Base-by-base conservation (phyloP, 2,888 invertebrate species). In the Phasia obesa region DNA sequence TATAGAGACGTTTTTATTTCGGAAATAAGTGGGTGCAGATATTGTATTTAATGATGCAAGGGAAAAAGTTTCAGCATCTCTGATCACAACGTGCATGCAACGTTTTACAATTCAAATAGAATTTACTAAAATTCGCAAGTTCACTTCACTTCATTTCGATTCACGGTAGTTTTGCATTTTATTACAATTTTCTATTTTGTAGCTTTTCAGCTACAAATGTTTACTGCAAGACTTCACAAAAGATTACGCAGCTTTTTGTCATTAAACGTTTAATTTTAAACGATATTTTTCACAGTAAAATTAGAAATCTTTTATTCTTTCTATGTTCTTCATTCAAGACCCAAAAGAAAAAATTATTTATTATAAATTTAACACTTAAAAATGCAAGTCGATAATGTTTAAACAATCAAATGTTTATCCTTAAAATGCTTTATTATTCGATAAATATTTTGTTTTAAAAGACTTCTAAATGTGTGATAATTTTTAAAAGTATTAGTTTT, bases 101-200 rank as follows among this genome's bases (percentile, higher is more conserved):
- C 19, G n/a, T 60, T 69, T 76, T 76, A 27, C 59, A 53, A 55
- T 60, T 42, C 27, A 71, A 64, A 62, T 69, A 27, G 25, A 64
- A 69, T 74, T 69, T 76, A 73, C 73, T 44, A 57, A 64, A 71
- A 44, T 42, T 23, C 21, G 69, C 62, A 62, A 59, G 53, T 60
- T 73, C 57, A 73, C 42, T 60, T 73, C 57, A 73, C 42, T 57
- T 47, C n/a, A 31, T 64, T 53, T 81, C 47, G 42, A 44, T 31
- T 69, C 60, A 53, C 9, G 31, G 27, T 5, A 65, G 27, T 78
- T 64, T 27, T 51, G 19, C 15, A 51, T 70, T 57, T 47, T 70
- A 60, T 69, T 70, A 69, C 69, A 47, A 15, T n/a, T 77, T n/a
- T 35, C 5, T 35, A 11, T 5, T 35, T 11, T 35, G 35, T 55